Conservation (phyloP, 2,797 vertebrate species). For the Rousettus madagascariensis region DNA sequence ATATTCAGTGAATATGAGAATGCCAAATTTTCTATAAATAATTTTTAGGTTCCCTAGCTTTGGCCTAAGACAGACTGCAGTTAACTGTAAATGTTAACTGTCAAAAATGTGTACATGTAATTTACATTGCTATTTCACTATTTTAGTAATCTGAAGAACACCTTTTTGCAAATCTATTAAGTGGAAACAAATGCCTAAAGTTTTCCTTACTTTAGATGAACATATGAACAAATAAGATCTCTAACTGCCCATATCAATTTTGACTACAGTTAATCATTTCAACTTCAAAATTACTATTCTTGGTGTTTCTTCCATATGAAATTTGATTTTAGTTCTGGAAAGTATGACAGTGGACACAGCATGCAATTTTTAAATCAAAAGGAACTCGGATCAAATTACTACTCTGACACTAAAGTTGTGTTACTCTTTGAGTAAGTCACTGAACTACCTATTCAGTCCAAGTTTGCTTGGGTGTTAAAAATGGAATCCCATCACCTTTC, state of each 20-base stretch:
- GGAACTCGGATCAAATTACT: constrained; percentile 28
- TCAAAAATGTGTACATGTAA: background rate
- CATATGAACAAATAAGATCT: background rate
- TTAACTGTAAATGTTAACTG: constrained; percentile 43
- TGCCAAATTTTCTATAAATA: constrained; percentile 1
- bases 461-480: background rate
- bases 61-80: background rate
- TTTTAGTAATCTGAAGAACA: background rate
- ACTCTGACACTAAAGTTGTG: background rate
- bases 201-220: constrained; percentile 32
- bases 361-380: constrained; percentile 29
- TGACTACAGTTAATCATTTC: constrained; percentile 32
- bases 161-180: background rate
- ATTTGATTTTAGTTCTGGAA: constrained; percentile 7
- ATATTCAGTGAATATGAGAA: background rate
- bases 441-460: background rate
- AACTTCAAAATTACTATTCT: constrained; percentile 53
- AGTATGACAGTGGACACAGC: background rate
- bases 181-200: background rate
- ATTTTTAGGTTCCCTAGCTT: constrained; percentile 4
- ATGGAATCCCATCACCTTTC: background rate
- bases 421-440: background rate
- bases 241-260: background rate
- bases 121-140: constrained; percentile 29
- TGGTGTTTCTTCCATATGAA: constrained; percentile 19